Conservation (phyloP, 2,888 invertebrate species). For the Folsomia candida region DNA sequence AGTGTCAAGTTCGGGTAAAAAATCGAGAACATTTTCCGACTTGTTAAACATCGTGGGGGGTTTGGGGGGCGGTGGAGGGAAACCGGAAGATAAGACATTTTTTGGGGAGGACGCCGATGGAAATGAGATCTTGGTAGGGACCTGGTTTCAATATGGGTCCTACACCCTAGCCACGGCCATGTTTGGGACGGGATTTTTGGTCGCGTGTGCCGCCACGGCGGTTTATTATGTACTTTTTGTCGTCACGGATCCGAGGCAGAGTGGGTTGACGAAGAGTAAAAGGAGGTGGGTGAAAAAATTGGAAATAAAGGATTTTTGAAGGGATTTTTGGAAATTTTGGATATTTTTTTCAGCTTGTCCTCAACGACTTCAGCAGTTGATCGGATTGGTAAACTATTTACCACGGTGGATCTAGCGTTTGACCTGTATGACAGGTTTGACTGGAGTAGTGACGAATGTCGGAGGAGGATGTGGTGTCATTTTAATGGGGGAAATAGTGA, state of each 20-base stretch:
- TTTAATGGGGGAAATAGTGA: too few relatives aligned
- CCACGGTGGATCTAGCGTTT: neutral
- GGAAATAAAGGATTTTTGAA: neutral
- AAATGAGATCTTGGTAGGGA: constrained; percentile 43
- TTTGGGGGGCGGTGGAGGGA: constrained; percentile 7
- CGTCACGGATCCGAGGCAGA: constrained; percentile 48
- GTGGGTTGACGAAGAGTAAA: constrained; percentile 18
- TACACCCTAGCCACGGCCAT: constrained; percentile 42
- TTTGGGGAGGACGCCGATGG: constrained; percentile 45
- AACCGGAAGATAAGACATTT: constrained; percentile 33
- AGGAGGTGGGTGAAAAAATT: constrained; percentile 26
- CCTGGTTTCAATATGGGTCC: constrained; percentile 48
- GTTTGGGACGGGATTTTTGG: constrained; percentile 43
- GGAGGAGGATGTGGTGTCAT: neutral
- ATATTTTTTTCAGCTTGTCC: neutral
- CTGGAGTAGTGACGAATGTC: neutral
- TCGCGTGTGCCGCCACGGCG: constrained; percentile 38
- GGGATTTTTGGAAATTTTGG: neutral
- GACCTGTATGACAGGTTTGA: neutral
- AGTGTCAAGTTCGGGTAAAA: too few relatives aligned
- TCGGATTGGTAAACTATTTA: neutral
- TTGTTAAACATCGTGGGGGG: too few relatives aligned
- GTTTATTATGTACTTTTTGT: constrained; percentile 49
- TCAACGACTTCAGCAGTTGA: neutral
- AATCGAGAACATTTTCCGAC: too few relatives aligned